Percentiles rank a stretch among this genome's conserved stretches.
Evolutionary conservation across 1,140 invertebrate genomes (phyloP).

Genomic region (Potamilus streckersoni): DNA sequence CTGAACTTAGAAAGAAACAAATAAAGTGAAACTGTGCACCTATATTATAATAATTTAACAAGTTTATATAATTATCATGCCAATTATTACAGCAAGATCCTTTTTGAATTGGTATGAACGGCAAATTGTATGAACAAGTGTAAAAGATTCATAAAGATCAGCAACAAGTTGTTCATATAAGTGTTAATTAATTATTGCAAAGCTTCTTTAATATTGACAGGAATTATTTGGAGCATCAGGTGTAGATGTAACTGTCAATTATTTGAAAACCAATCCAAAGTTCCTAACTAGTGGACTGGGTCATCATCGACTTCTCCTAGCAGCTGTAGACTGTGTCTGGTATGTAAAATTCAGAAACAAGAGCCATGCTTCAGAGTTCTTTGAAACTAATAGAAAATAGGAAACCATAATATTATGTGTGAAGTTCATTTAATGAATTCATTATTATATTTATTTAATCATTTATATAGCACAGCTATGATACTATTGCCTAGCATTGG

Average conservation of each 20-base stretch:
- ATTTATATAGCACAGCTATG: too few relatives aligned
- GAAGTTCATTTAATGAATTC: too few relatives aligned
- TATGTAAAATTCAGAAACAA: slow-evolving; percentile 31
- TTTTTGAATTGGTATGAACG: neutral
- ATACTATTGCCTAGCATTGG: too few relatives aligned
- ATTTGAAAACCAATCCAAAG: slow-evolving; percentile 59
- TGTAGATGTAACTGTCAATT: slow-evolving; percentile 62
- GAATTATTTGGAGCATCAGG: slow-evolving; percentile 65
- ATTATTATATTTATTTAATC: too few relatives aligned
- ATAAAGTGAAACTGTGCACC: too few relatives aligned
- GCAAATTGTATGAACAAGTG: neutral
- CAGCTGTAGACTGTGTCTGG: slow-evolving; percentile 67
- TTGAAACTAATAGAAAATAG: too few relatives aligned
- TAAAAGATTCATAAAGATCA: neutral
- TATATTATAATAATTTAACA: too few relatives aligned
- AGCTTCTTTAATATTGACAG: slow-evolving; percentile 37
- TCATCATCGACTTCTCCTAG: slow-evolving; percentile 64
- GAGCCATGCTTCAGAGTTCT: neutral
- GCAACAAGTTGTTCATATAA: too few relatives aligned
- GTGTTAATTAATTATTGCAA: neutral
- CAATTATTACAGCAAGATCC: neutral
- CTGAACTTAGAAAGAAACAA: too few relatives aligned
- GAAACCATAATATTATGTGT: too few relatives aligned
- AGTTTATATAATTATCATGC: too few relatives aligned
- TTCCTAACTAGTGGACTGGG: slow-evolving; percentile 64